Conservation (phyloP, 2,113 vertebrate species). For the Rhagologus leucostigma region DNA sequence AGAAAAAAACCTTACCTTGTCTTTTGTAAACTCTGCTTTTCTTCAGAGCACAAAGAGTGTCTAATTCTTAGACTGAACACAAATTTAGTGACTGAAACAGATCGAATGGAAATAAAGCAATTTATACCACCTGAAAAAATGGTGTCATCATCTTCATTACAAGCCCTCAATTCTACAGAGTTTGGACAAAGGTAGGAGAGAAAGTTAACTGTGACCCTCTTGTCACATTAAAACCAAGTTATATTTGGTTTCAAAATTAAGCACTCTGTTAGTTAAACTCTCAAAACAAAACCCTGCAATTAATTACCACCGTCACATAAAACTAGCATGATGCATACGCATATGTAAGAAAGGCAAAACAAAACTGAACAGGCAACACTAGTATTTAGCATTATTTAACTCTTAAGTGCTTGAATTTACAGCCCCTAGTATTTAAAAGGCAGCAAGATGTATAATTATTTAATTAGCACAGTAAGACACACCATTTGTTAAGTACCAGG, state of each 20-base stretch:
- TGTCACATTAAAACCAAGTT: not conserved
- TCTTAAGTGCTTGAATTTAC: not conserved
- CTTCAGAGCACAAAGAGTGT: not conserved
- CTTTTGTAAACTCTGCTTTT: not conserved
- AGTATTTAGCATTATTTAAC: not conserved
- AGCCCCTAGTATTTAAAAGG: not conserved
- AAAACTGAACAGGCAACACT: not conserved
- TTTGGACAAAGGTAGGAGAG: not conserved
- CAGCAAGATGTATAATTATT: not conserved
- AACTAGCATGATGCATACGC: not conserved
- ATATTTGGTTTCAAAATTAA: not conserved
- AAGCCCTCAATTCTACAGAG: not conserved
- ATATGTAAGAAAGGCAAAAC: not conserved
- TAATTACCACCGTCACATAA: constrained; percentile 18
- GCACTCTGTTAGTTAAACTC: not conserved
- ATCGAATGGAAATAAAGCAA: not conserved
- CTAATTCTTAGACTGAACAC: not conserved
- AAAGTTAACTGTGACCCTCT: not conserved
- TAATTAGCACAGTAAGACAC: not conserved
- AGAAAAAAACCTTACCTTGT: not conserved
- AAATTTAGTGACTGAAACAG: not conserved
- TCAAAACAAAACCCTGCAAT: not conserved
- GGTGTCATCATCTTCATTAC: not conserved
- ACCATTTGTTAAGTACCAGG: not conserved
- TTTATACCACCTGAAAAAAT: not conserved